Conservation (phyloP, 2,113 vertebrate genomes). For the Alexandromys fortis region DNA sequence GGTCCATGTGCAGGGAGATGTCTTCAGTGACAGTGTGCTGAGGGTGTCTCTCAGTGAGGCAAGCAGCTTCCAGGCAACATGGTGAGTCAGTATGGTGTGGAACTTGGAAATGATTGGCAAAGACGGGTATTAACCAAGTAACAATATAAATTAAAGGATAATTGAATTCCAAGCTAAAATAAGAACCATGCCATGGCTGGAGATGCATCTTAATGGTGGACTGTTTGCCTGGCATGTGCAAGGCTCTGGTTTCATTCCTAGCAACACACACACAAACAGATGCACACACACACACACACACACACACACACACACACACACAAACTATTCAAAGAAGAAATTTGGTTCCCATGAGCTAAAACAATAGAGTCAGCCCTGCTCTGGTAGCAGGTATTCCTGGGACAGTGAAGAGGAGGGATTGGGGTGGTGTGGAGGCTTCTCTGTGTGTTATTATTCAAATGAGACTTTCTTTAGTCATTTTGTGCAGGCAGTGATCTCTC, state of each 20-base stretch:
- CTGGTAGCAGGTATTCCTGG: not conserved
- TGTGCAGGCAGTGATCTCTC: not conserved
- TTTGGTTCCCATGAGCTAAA: not conserved
- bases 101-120: not conserved
- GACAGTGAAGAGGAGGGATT: not conserved
- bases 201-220: not conserved
- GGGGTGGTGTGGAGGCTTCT: not conserved
- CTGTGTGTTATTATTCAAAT: not conserved
- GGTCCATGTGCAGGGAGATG: too few species aligned
- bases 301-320: not conserved
- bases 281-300: not conserved
- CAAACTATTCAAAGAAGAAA: not conserved
- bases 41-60: not conserved
- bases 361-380: not conserved
- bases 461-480: not conserved
- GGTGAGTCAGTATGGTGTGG: not conserved
- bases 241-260: not conserved
- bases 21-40: fast-evolving
- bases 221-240: not conserved
- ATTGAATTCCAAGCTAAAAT: not conserved
- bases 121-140: not conserved
- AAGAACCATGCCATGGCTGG: not conserved
- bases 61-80: not conserved
- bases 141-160: not conserved
- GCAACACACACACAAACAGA: not conserved